Conservation (phyloP, 35 echinoderm and acorn worm genomes). For the Patiria miniata region DNA sequence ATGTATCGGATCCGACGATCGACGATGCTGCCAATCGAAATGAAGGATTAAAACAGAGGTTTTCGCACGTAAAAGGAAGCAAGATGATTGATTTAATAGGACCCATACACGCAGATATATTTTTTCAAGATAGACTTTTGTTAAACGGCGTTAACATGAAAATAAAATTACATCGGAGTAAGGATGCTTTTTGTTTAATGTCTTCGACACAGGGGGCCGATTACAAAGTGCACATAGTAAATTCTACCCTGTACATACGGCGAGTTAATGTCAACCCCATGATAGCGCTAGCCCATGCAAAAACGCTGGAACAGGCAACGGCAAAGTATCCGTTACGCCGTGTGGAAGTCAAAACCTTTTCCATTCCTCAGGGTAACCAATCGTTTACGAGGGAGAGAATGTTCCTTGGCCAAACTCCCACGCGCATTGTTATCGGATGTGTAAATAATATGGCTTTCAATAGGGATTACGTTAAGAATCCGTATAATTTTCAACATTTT, state of each 20-base stretch:
- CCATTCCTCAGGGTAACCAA: slow-evolving; percentile 46
- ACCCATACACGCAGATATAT: slow-evolving; percentile 65
- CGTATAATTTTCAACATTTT: slow-evolving; percentile 60
- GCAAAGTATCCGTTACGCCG: slow-evolving; percentile 44
- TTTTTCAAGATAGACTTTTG: slow-evolving; percentile 63
- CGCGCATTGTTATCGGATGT: slow-evolving; percentile 17
- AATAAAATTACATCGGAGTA: slow-evolving; percentile 44
- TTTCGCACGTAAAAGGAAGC: not conserved
- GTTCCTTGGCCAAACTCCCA: slow-evolving; percentile 51
- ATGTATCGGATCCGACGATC: slow-evolving; percentile 2
- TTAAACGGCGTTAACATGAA: slow-evolving; percentile 54
- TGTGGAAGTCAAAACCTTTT: slow-evolving; percentile 56
- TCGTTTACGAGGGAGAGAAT: slow-evolving; percentile 50
- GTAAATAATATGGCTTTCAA: slow-evolving; percentile 46
- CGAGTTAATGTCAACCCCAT: slow-evolving; percentile 5
- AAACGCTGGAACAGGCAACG: slow-evolving; percentile 20
- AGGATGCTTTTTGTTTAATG: slow-evolving; percentile 59
- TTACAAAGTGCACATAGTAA: slow-evolving; percentile 48
- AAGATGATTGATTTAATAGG: slow-evolving; percentile 47
- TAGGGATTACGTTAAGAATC: slow-evolving; percentile 32
- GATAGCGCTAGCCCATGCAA: slow-evolving; percentile 46
- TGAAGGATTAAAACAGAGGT: slow-evolving; percentile 1
- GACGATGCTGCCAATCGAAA: not conserved
- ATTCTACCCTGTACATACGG: slow-evolving; percentile 8
- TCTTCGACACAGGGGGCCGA: not conserved